phyloP scores from a whole-genome alignment of 2,888 invertebrate genomes.

The Periphyllus acericola region DNA sequence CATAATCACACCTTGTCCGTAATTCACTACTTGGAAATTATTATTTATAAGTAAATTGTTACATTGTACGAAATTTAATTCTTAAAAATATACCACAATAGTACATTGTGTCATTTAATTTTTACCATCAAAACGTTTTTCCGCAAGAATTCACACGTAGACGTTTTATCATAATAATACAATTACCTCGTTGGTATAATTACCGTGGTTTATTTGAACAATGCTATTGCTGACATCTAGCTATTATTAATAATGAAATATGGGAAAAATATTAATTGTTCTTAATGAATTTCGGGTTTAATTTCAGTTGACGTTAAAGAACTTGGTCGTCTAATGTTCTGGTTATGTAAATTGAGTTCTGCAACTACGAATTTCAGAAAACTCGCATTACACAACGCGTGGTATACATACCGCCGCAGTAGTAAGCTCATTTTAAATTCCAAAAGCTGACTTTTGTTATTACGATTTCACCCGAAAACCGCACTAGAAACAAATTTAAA shows the following conservation, averaged over 20 bases:
- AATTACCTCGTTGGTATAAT: not conserved
- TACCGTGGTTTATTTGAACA: not conserved
- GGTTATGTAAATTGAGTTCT: conserved; percentile 29
- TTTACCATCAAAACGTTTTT: no score
- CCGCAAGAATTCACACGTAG: not conserved
- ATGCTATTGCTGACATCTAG: not conserved
- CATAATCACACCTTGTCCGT: no score
- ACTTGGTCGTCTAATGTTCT: conserved; percentile 2
- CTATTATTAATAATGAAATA: not conserved
- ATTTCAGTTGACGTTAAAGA: not conserved
- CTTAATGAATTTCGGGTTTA: not conserved
- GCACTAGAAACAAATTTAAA: not conserved
- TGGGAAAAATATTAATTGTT: conserved; percentile 1
- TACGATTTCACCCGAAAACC: not conserved
- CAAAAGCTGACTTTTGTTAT: conserved; percentile 20
- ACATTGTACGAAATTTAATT: no score
- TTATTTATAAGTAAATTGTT: no score
- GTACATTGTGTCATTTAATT: no score
- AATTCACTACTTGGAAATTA: no score
- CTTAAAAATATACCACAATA: no score
- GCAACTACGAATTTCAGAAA: conserved; percentile 1
- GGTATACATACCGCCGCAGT: not conserved
- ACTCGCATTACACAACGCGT: not conserved
- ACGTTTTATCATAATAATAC: not conserved
- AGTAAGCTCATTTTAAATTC: conserved; percentile 15